Percentiles rank a stretch among this genome's conserved stretches.
Conservation (phyloP, 2,888 invertebrate species). For the Perizoma affinitatum region DNA sequence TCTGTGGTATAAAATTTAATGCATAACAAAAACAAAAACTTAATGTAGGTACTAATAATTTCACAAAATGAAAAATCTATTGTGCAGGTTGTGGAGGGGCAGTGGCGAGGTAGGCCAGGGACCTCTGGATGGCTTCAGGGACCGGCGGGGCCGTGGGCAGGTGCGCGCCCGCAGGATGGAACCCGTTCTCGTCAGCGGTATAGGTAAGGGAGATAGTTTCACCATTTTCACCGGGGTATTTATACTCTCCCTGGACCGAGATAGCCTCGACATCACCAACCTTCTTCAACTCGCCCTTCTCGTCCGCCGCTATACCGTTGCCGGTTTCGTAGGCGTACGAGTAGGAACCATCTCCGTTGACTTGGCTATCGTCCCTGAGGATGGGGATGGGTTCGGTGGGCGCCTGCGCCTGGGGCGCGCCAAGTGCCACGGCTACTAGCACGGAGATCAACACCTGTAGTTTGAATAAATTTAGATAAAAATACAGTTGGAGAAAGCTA, state of each 20-base stretch:
- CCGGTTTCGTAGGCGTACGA: slow-evolving; percentile 86
- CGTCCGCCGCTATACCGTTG: slow-evolving; percentile 86
- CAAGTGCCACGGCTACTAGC: slow-evolving; percentile 63
- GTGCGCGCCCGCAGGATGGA: slow-evolving; percentile 86
- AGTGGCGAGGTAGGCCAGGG: slow-evolving; percentile 87
- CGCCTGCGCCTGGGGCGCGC: slow-evolving; percentile 64
- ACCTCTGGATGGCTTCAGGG: slow-evolving; percentile 87
- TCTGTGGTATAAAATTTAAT: slow-evolving; percentile 52
- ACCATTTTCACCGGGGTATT: slow-evolving; percentile 87
- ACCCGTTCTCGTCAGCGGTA: slow-evolving; percentile 89
- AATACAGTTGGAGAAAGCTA: not conserved
- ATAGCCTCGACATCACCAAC: slow-evolving; percentile 81
- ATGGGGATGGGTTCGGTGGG: slow-evolving; percentile 78
- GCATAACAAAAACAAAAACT: slow-evolving; percentile 46
- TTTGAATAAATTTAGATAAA: no score
- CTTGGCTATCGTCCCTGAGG: slow-evolving; percentile 82
- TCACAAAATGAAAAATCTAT: slow-evolving; percentile 55
- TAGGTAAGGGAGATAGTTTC: slow-evolving; percentile 85
- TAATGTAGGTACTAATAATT: no score
- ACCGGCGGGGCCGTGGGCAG: slow-evolving; percentile 88
- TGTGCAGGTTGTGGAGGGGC: slow-evolving; percentile 79
- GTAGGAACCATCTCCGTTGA: slow-evolving; percentile 86
- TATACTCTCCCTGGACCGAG: slow-evolving; percentile 86
- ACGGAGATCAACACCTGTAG: slow-evolving; percentile 67
- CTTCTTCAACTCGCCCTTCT: slow-evolving; percentile 85